Evolutionary conservation across 2,797 vertebrate species (phyloP), one percentile per base, ranked within the genome.

Genomic region (Gephyroberyx darwinii): DNA sequence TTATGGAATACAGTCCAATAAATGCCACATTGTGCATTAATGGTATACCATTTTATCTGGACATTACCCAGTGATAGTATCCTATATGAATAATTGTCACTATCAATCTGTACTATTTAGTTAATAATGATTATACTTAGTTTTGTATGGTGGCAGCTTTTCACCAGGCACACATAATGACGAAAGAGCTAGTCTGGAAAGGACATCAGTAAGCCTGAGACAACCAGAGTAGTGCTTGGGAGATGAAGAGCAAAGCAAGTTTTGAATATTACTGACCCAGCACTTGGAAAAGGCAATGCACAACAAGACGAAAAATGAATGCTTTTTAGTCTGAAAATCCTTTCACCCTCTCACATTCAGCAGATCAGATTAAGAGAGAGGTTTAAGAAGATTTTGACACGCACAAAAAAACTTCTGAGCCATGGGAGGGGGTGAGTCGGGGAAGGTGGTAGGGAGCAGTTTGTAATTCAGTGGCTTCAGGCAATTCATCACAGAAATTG

Each of bases 401-500:
- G 39, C 84, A 94, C 93, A 93, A 93, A 92, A 86, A 87, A 86
- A 89, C 95, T 96, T 96, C 95, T 96, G 95, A 97, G 96, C 95
- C 94, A 90, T 91, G 92, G 96, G 91, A 85, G 90, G 90, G 83
- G 91, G 85, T 75, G 87, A 95, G 95, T 94, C 92, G 94, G 96
- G 94, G 74, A 90, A 90, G 91, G 92, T 91, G 91, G 90, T 79
- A 86, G 89, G 77, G 89, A 90, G 91, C 92, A 94, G 96, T 97
- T 97, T 98, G 96, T 96, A 96, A 98, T 99, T 98, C 96, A 96
- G 94, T 95, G 96, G 95, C 97, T 96, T 94, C 94, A 94, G 96
- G 97, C 97, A 96, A 98, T 98, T 98, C 96, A 99, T 99, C 97
- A 98, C 96, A 96, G 96, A 98, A 98, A 98, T 98, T 96, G 97